Base-by-base conservation (phyloP, 1,140 invertebrate species). In the Papilio aristodemus region DNA sequence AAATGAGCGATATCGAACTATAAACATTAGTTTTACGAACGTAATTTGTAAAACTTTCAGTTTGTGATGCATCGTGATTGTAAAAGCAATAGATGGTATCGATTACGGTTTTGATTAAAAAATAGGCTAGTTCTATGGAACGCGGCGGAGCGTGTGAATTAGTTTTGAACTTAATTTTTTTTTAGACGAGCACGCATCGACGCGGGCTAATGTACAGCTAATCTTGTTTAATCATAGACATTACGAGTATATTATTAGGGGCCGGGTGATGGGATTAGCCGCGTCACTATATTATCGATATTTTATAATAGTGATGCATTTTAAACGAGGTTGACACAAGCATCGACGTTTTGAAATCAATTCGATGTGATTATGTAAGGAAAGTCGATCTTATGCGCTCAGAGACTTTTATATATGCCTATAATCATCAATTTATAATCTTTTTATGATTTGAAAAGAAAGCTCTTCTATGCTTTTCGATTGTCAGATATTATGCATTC, bases 151-250 rank as follows among this genome's bases (percentile, higher is more conserved):
- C 77, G 79, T 83, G 75, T 83, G 78, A 79, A 80, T 73, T 71
- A 62, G 62, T 74, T 58, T 58, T n/a, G 36, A 62, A 37, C 38
- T 62, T 62, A 60, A 38, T 37, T 37, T 62, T 32, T 32, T 39
- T 62, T 58, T 58, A 32, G 57, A 58, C 32, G 27, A 62, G 36
- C 22, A 17, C 22, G 25, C 32, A 19, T 36, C 59, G 36, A 22
- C 59, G 32, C 74, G 71, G 71, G 76, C 75, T 77, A 79, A 76
- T 76, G 72, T 68, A 74, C 72, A 77, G 71, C 71, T 78, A 78
- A 75, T 77, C 72, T 78, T 68, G 67, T 66, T 64, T 82, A 85
- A 85, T 83, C 73, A 85, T 73, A 81, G 77, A 75, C 71, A 80
- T 85, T 79, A 79, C 69, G 38, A 37, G 64, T 72, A 69, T 78